Percentiles rank a stretch among this genome's conserved stretches.
Evolutionary conservation across 2,113 vertebrate genomes (phyloP).

Genomic region (Todiramphus chloris): DNA sequence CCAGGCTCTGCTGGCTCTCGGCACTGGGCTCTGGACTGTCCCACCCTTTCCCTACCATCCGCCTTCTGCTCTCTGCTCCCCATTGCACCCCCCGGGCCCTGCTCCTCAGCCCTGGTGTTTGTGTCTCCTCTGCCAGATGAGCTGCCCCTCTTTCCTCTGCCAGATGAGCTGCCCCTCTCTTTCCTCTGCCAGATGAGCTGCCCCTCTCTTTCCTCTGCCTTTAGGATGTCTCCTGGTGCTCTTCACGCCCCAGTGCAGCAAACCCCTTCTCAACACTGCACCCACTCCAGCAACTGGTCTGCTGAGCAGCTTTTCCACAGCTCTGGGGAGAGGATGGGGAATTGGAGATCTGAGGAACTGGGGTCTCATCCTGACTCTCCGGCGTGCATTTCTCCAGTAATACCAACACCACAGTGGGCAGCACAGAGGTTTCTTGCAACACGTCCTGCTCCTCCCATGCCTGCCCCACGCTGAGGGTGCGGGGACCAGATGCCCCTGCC

Average conservation of each 20-base stretch:
- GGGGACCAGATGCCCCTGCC: not conserved
- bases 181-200: not conserved
- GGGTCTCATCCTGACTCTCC: not conserved
- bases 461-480: no score
- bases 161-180: not conserved
- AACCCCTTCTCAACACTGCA: not conserved
- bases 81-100: not conserved
- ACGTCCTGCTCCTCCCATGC: rapidly evolving
- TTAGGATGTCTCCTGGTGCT: not conserved
- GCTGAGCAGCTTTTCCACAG: not conserved
- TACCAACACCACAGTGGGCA: not conserved
- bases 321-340: not conserved
- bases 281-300: rapidly evolving
- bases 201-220: not conserved
- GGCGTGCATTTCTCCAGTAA: no score
- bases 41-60: not conserved
- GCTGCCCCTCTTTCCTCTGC: not conserved
- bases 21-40: not conserved
- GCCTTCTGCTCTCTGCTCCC: not conserved
- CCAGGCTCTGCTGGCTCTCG: not conserved
- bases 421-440: not conserved
- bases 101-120: not conserved
- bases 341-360: not conserved
- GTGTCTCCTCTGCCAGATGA: rapidly evolving
- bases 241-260: not conserved